A percentile compares a stretch with the other conserved stretches of the same genome.
phyloP scores from a whole-genome alignment of 2,888 invertebrate species.

The Choreutis nemorana region DNA sequence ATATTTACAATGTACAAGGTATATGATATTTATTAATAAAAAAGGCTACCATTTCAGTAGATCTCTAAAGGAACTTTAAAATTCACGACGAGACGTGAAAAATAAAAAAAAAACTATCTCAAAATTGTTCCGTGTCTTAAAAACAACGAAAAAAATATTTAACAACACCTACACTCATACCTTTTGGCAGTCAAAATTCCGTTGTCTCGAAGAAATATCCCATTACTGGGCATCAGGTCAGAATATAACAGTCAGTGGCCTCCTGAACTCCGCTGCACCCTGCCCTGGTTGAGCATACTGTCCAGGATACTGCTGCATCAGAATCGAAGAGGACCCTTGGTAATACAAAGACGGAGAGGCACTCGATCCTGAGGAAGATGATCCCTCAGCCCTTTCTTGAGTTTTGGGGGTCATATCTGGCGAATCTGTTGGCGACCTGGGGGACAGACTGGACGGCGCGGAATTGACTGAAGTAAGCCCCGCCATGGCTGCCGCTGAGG shows the following conservation, averaged over 20 bases:
- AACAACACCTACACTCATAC: not conserved
- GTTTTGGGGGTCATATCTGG: slow-evolving; percentile 60
- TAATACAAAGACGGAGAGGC: slow-evolving; percentile 70
- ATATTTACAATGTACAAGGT: no score
- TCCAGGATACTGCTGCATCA: slow-evolving; percentile 74
- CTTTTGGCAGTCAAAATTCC: slow-evolving; percentile 1
- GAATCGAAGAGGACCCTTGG: slow-evolving; percentile 64
- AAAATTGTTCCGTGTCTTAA: not conserved
- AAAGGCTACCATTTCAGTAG: no score
- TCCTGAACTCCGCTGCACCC: slow-evolving; percentile 73
- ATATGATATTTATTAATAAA: no score
- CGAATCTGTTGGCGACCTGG: slow-evolving; percentile 60
- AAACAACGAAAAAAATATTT: not conserved
- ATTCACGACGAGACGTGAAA: no score
- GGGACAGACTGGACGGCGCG: slow-evolving; percentile 51
- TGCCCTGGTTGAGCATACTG: slow-evolving; percentile 65
- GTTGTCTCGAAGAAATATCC: no score
- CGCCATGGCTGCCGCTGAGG: slow-evolving; percentile 68
- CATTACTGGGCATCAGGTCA: slow-evolving; percentile 71
- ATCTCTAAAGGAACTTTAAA: no score
- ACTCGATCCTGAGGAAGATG: slow-evolving; percentile 70
- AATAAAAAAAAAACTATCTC: not conserved
- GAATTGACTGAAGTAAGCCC: slow-evolving; percentile 54
- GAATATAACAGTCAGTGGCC: slow-evolving; percentile 82
- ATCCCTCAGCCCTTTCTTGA: slow-evolving; percentile 60